Base-by-base conservation (phyloP, 2,888 invertebrate species). In the Cancer borealis region DNA sequence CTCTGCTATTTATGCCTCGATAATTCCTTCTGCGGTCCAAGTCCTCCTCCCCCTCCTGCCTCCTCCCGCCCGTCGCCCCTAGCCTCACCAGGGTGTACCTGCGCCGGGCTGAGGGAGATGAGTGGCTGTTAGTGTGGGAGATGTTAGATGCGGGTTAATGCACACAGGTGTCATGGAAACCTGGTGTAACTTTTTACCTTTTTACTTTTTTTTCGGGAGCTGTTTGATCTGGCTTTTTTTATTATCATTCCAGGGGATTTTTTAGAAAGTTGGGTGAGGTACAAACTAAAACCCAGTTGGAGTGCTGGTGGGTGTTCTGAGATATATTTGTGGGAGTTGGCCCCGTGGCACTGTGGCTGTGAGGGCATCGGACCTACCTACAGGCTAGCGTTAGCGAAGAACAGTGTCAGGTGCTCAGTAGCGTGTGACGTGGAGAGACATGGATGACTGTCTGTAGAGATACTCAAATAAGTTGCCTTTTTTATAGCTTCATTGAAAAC, bases 21-120 rank as follows among this genome's bases (percentile, higher is more conserved):
- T 90, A 90, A 90, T 90, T 90, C 89, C 89, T 90, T 49, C 89
- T 90, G 89, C 49, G 89, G 89, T 90, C 54, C 54, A 49, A 26
- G 49, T 54, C 49, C 30, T 5, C 30, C 49, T 49, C 46, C 54
- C 89, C 47, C 54, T 90, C 89, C 89, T 26, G 14, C 89, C 89
- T 10, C 17, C 88, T 10, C 88, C 47, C 46, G 5, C 88, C 88
- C 46, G n/a, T 6, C 21, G 21, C 88, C 79, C 79, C 79, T 3
- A 6, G 79, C 79, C 79, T 79, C 79, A 30, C 79, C 79, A 30
- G 30, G 79, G 79, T 79, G 79, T 79, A 79, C 79, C 79, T 79
- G 79, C 79, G 79, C 79, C 79, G 79, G 79, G 79, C 30, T 79
- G 79, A 79, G 79, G 79, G 79, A 79, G 79, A 79, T 79, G 79